Percentiles rank a stretch among this genome's conserved stretches.
Evolutionary conservation across 2,113 vertebrate genomes (phyloP).

Genomic region (Capra hircus): DNA sequence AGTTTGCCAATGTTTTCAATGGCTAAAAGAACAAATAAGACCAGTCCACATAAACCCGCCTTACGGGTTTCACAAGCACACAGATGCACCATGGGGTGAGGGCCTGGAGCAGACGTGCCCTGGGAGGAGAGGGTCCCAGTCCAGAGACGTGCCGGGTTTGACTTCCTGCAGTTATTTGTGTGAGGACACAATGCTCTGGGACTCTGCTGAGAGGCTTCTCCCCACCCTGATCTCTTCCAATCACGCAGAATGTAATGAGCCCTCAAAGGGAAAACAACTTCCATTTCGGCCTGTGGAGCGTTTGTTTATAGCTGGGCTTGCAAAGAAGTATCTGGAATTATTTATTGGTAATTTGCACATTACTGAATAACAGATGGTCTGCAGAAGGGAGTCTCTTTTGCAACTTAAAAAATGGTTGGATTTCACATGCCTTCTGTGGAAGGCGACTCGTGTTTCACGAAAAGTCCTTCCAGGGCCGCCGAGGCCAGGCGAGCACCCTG

Average conservation of each 20-base stretch:
- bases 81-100: background rate
- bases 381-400: constrained; percentile 65
- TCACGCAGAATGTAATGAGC: constrained; percentile 39
- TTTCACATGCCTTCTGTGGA: constrained; percentile 42
- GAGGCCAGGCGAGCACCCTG: background rate
- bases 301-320: constrained; percentile 75
- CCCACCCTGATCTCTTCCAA: background rate
- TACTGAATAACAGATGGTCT: constrained; percentile 79
- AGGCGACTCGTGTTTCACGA: background rate
- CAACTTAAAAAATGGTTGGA: constrained; percentile 53
- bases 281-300: constrained; percentile 48
- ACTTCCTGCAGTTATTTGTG: constrained; percentile 14
- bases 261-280: constrained; percentile 61
- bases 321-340: constrained; percentile 79
- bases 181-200: background rate
- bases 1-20: constrained; percentile 14
- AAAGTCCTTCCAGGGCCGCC: background rate
- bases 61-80: background rate
- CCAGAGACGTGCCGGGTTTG: background rate
- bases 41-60: background rate
- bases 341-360: constrained; percentile 78
- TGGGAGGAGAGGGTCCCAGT: background rate
- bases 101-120: background rate
- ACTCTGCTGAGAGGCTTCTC: constrained; percentile 31
- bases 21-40: constrained; percentile 35